Percentiles rank a stretch among this genome's conserved stretches.
Evolutionary conservation across 2,797 vertebrate species (phyloP).

Genomic region (Etheostoma nigrum): DNA sequence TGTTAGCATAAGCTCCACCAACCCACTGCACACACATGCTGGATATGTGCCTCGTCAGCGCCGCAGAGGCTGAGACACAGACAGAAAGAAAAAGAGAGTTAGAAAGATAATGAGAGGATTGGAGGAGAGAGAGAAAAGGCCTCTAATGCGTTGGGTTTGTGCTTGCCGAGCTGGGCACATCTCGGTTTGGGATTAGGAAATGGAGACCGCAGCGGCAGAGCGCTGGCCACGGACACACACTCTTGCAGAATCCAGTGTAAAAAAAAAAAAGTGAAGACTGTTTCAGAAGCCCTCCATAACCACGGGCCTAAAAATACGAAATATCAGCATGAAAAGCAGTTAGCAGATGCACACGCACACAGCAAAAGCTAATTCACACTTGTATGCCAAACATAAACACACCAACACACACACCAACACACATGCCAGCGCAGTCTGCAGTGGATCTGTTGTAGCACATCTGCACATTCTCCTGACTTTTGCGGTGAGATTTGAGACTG

Average conservation of each 20-base stretch:
- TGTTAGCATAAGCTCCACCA: conserved; percentile 76
- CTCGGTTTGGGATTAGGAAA: conserved; percentile 69
- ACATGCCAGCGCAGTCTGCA: conserved; percentile 41
- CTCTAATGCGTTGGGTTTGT: conserved; percentile 53
- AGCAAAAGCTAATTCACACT: conserved; percentile 29
- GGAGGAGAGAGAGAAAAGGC: conserved; percentile 33
- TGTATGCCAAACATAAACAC: conserved; percentile 27
- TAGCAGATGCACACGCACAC: conserved; percentile 11
- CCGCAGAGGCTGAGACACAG: conserved; percentile 36
- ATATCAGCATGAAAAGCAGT: conserved; percentile 52
- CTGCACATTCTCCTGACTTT: conserved; percentile 60
- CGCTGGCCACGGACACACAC: conserved; percentile 24
- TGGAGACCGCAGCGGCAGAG: conserved; percentile 59
- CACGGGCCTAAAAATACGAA: conserved; percentile 47
- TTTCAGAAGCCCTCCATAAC: conserved; percentile 30
- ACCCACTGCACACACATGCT: conserved; percentile 40
- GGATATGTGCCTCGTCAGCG: conserved; percentile 77
- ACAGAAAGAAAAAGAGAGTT: conserved; percentile 34
- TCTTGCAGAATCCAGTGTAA: conserved; percentile 29
- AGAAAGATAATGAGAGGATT: conserved; percentile 34
- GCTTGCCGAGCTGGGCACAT: conserved; percentile 59
- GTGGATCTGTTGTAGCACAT: conserved; percentile 51
- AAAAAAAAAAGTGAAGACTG: conserved; percentile 16
- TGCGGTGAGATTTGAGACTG: conserved; percentile 45
- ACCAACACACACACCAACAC: conserved; percentile 12